phyloP scores from a whole-genome alignment of 2,888 invertebrate genomes.

The Tenthredo distinguenda region DNA sequence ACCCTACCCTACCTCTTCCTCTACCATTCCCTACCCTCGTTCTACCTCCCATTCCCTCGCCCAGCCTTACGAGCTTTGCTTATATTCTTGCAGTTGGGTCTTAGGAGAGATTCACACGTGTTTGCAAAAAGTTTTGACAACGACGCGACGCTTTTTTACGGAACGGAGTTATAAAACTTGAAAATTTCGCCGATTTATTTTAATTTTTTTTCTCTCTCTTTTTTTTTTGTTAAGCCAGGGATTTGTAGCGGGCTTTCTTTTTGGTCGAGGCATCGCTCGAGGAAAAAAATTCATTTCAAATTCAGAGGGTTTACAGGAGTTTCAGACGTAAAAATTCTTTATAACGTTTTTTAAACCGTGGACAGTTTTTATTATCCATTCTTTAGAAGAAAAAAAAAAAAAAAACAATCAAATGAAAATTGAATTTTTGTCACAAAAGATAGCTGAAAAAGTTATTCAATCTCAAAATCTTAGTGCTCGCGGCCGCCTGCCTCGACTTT shows the following conservation, averaged over 20 bases:
- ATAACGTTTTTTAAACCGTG: neutral
- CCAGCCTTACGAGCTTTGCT: constrained; percentile 56
- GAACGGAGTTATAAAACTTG: neutral
- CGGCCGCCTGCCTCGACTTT: neutral
- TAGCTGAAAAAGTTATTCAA: neutral
- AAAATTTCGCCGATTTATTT: neutral
- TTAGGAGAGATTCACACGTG: constrained; percentile 47
- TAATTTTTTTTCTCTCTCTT: neutral
- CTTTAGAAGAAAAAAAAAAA: neutral
- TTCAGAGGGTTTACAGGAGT: neutral
- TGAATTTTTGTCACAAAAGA: neutral
- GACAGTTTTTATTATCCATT: neutral
- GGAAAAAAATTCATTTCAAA: neutral
- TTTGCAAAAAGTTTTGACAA: constrained; percentile 25
- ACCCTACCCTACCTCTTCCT: constrained; percentile 54
- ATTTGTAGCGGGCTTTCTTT: neutral
- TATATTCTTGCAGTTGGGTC: neutral
- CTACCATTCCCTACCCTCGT: constrained; percentile 56
- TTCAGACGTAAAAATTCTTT: neutral
- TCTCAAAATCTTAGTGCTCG: neutral
- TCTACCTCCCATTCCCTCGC: constrained; percentile 55
- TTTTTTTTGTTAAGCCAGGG: neutral
- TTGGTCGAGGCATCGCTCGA: neutral
- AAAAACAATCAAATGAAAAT: neutral
- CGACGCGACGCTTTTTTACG: neutral